A percentile compares a stretch with the other conserved stretches of the same genome.
Evolutionary conservation across 2,113 vertebrate species (phyloP).

Genomic region (Taxidea taxus): DNA sequence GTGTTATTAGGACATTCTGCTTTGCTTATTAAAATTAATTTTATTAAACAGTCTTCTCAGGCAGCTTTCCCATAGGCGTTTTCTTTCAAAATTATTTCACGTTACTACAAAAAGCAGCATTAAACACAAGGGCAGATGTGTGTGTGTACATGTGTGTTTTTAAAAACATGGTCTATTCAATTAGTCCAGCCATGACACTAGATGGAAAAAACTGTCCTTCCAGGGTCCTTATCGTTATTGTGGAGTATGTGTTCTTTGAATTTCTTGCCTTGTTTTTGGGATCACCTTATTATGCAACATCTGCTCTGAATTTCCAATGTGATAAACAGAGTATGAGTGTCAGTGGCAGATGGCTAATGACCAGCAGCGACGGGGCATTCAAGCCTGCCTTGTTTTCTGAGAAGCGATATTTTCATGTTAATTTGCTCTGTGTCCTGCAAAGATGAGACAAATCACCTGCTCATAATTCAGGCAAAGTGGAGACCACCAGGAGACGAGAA

Average conservation of each 20-base stretch:
- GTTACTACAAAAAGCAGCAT: neutral
- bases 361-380: constrained; percentile 77
- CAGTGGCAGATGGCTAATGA: constrained; percentile 82
- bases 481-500: constrained; percentile 62
- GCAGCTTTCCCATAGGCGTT: neutral
- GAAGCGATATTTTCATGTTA: constrained; percentile 81
- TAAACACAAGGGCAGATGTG: neutral
- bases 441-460: constrained; percentile 76
- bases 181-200: neutral
- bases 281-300: constrained; percentile 82
- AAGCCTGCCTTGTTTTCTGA: constrained; percentile 80
- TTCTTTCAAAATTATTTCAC: constrained; percentile 36
- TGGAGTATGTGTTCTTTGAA: constrained; percentile 76
- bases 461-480: constrained; percentile 61
- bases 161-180: constrained; percentile 60
- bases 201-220: constrained; percentile 29
- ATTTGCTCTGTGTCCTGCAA: constrained; percentile 78
- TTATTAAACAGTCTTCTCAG: neutral
- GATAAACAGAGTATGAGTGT: constrained; percentile 78
- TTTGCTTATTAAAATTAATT: constrained; percentile 11
- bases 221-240: constrained; percentile 56
- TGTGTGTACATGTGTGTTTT: neutral
- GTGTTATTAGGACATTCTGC: neutral
- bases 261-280: constrained; percentile 79
- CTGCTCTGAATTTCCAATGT: constrained; percentile 82